Evolutionary conservation across 2,888 invertebrate species (phyloP), one percentile per base, ranked within the genome.

Genomic region (Morpho deidamia): DNA sequence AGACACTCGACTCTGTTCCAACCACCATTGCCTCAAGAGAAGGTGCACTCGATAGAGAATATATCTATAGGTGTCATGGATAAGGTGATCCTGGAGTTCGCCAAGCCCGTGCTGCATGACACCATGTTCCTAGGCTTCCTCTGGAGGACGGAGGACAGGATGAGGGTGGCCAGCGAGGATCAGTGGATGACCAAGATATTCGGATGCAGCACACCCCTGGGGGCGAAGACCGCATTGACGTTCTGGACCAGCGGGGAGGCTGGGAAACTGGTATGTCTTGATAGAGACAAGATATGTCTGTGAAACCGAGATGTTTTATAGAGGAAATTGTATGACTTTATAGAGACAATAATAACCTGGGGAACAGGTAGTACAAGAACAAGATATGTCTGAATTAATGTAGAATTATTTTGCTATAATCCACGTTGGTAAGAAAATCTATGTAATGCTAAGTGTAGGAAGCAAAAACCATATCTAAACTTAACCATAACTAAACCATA

Each of bases 11-110:
- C 71, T 0, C 60, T 93, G 14, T 94, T 95, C 69, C 64, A 72
- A 5, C 94, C 94, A 0, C 63, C 77, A 2, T 71, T 94, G 33
- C 91, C 93, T 0, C 54, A 69, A 9, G 67, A 71, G 3, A 94
- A 94, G 78, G 60, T 83, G 0, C 76, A 78, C 9, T 88, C 91
- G 1, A 93, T 94, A 45, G 66, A 92, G 72, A 82, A 82, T 12
- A 70, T 94, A 37, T 90, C 91, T 0, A 91, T 93, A 60, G 95
- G 95, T 0, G 90, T 91, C 0, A 92, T 94, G 5, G 91, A 92
- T 57, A 96, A 96, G 81, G 91, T 96, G 11, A 91, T 92, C 51
- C 65, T 96, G 0, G 83, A 91, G 47, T 96, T 94, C 73, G 86
- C 92, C 0, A 66, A 82, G 0, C 80, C 81, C 1, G 94, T 94